phyloP scores from a whole-genome alignment of 2,888 invertebrate genomes.

The Dasypolia templi region DNA sequence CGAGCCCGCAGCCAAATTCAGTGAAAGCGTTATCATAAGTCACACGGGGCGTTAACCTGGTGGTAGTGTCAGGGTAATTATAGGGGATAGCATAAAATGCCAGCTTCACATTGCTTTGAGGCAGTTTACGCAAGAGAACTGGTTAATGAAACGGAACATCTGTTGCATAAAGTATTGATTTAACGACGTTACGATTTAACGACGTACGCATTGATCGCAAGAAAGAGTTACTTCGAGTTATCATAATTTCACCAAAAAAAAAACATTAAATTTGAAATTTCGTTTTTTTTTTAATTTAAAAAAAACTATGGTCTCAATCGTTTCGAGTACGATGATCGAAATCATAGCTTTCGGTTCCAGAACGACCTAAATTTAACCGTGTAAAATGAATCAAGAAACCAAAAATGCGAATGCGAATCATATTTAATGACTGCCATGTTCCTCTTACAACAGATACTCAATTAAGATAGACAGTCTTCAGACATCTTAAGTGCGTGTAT shows the following conservation, averaged over 20 bases:
- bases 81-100: conserved; percentile 51
- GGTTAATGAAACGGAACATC: conserved; percentile 47
- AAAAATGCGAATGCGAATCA: neutral
- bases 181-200: no score
- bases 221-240: no score
- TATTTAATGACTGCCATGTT: conserved; percentile 28
- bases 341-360: no score
- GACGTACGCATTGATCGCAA: no score
- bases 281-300: no score
- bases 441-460: conserved; percentile 22
- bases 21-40: conserved; percentile 75
- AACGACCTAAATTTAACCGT: no score
- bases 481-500: conserved; percentile 30
- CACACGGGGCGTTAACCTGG: conserved; percentile 54
- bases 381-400: no score
- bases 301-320: no score
- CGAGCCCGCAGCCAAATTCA: conserved; percentile 69
- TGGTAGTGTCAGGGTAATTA: conserved; percentile 50
- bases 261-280: no score
- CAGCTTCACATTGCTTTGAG: conserved; percentile 38
- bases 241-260: no score
- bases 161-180: conserved; percentile 54
- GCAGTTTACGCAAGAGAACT: conserved; percentile 50
- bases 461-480: conserved; percentile 40
- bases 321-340: no score